Evolutionary conservation across 2,113 vertebrate species (phyloP).

Genomic region (Glaucomys volans): DNA sequence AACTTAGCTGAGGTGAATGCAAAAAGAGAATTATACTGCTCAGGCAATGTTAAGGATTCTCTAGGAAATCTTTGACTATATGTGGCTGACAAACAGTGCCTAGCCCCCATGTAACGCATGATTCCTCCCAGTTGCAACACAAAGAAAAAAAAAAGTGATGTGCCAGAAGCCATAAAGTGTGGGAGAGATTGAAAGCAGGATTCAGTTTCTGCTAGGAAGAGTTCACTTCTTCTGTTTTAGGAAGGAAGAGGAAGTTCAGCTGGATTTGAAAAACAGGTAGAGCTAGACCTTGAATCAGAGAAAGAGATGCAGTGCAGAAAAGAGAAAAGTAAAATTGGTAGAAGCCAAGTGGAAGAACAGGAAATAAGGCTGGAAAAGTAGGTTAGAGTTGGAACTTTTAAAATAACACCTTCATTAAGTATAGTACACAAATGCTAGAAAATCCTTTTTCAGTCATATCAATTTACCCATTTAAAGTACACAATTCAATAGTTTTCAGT

Average conservation of each 20-base stretch:
- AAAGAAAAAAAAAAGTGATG: neutral
- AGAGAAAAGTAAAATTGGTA: neutral
- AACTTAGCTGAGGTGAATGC: neutral
- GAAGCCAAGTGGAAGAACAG: neutral
- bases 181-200: neutral
- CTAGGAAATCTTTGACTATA: neutral
- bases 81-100: neutral
- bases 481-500: neutral
- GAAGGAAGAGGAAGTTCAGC: neutral
- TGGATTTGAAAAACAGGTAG: neutral
- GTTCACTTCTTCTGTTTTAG: conserved; percentile 6
- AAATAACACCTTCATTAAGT: neutral
- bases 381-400: neutral
- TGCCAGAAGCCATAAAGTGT: neutral
- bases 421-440: neutral
- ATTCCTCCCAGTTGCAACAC: neutral
- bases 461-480: conserved; percentile 8
- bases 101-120: neutral
- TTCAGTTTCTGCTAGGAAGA: conserved; percentile 2
- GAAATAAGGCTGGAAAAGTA: conserved; percentile 12
- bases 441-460: conserved; percentile 7
- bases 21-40: neutral
- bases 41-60: neutral
- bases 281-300: neutral
- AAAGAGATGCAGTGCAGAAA: neutral